Percentiles rank a stretch among this genome's conserved stretches.
Evolutionary conservation across 2,888 invertebrate species (phyloP).

Genomic region (Liodrosophila aerea): DNA sequence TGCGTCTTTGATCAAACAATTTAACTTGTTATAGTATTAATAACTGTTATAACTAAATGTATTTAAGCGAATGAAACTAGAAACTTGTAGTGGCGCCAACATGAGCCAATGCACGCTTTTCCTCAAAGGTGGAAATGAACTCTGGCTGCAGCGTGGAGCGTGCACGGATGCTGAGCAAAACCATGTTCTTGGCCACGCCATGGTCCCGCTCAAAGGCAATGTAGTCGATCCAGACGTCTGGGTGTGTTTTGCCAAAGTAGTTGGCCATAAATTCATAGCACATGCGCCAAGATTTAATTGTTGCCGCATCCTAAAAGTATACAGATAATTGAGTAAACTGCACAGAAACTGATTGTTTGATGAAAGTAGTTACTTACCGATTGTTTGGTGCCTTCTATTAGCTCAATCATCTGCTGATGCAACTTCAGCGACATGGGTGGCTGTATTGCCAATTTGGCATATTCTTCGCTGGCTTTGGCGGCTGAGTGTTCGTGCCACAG

Average conservation of each 20-base stretch:
- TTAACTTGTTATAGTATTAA: no score
- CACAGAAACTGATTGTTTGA: no score
- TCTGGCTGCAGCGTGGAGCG: constrained; percentile 84
- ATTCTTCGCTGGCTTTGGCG: constrained; percentile 85
- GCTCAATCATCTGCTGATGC: constrained; percentile 85
- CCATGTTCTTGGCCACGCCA: constrained; percentile 85
- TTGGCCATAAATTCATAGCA: constrained; percentile 86
- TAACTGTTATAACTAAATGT: no score
- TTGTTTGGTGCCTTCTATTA: constrained; percentile 81
- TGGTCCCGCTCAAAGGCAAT: constrained; percentile 87
- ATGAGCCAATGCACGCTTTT: constrained; percentile 54
- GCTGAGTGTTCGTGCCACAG: constrained; percentile 74
- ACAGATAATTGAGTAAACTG: no score
- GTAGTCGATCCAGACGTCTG: constrained; percentile 89
- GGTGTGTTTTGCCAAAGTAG: constrained; percentile 86
- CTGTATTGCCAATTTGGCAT: constrained; percentile 85
- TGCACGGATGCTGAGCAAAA: constrained; percentile 86
- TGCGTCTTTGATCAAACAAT: no score
- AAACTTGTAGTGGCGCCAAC: constrained; percentile 39
- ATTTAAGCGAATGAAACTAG: no score
- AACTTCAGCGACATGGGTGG: constrained; percentile 85
- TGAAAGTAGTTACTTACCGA: no score
- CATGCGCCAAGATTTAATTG: constrained; percentile 84
- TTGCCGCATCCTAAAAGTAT: constrained; percentile 70
- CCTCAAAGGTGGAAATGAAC: constrained; percentile 53